Evolutionary conservation across 1,140 invertebrate species (phyloP).

Genomic region (Drosophila parvula): DNA sequence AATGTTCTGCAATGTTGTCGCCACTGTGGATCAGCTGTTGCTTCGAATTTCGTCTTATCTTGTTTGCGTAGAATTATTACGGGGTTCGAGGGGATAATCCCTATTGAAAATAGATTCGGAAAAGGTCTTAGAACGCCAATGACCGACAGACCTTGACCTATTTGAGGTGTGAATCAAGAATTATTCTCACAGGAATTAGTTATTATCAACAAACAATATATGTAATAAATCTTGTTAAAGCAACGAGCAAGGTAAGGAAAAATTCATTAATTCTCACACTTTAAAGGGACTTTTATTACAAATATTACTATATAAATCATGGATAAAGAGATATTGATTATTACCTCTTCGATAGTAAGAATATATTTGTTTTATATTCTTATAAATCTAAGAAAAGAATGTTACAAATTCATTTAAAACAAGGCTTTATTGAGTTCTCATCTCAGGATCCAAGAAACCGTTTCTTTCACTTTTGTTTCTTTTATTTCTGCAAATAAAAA

Average conservation of each 20-base stretch:
- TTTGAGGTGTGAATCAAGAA: background rate
- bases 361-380: background rate
- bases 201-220: background rate
- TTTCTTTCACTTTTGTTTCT: background rate
- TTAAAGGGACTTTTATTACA: background rate
- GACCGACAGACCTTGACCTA: conserved; percentile 32
- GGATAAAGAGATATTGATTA: too few relatives aligned
- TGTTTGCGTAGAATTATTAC: conserved; percentile 16
- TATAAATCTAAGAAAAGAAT: too few relatives aligned
- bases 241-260: background rate
- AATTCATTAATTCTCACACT: background rate
- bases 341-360: background rate
- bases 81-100: conserved; percentile 37
- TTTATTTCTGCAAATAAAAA: conserved; percentile 15
- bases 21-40: conserved; percentile 34
- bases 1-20: conserved; percentile 28
- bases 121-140: conserved; percentile 34
- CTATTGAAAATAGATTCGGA: conserved; percentile 12
- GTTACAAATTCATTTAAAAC: background rate
- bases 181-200: conserved; percentile 6
- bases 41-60: conserved; percentile 25
- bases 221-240: background rate
- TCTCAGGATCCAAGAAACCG: background rate
- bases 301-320: too few relatives aligned
- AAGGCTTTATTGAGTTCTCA: background rate